These are phyloP conservation scores for Eurois occulta DNA, from an alignment of 2,888 invertebrate species.

Conservation along the genomic window DNA sequence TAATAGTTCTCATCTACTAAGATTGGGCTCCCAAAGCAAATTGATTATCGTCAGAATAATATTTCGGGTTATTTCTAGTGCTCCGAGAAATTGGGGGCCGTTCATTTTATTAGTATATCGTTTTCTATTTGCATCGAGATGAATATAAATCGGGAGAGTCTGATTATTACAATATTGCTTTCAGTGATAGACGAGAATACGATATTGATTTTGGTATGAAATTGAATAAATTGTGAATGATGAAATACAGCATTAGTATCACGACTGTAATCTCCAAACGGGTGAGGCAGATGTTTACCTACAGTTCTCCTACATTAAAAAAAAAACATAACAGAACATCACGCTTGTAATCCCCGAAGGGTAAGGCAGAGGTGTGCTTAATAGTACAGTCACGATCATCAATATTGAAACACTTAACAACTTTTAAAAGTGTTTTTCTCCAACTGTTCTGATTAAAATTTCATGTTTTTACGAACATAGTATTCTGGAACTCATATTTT, in stretches of 20 bases:
- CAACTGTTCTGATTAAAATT: too few species aligned
- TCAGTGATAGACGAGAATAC: neutral
- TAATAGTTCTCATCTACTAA: slow-evolving; percentile 27
- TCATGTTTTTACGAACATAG: too few species aligned
- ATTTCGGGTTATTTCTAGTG: slow-evolving; percentile 41
- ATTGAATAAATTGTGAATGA: slow-evolving; percentile 8
- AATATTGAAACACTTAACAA: too few species aligned
- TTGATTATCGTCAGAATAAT: slow-evolving; percentile 54
- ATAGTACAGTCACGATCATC: too few species aligned
- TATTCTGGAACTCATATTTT: too few species aligned
- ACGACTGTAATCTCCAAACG: neutral
- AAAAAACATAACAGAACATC: too few species aligned
- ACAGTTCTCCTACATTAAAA: neutral
- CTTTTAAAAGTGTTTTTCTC: too few species aligned
- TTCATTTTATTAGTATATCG: slow-evolving; percentile 45
- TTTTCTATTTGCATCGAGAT: slow-evolving; percentile 50
- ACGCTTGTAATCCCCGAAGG: too few species aligned
- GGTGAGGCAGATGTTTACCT: neutral
- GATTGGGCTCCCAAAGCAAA: slow-evolving; percentile 23
- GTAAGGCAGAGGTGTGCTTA: too few species aligned
- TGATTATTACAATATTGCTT: slow-evolving; percentile 49
- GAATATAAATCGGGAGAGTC: slow-evolving; percentile 26
- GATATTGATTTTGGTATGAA: slow-evolving; percentile 23
- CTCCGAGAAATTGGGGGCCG: slow-evolving; percentile 44
- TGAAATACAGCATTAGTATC: neutral